Base-by-base conservation (phyloP, 2,113 vertebrate species). In the Rhea pennata region DNA sequence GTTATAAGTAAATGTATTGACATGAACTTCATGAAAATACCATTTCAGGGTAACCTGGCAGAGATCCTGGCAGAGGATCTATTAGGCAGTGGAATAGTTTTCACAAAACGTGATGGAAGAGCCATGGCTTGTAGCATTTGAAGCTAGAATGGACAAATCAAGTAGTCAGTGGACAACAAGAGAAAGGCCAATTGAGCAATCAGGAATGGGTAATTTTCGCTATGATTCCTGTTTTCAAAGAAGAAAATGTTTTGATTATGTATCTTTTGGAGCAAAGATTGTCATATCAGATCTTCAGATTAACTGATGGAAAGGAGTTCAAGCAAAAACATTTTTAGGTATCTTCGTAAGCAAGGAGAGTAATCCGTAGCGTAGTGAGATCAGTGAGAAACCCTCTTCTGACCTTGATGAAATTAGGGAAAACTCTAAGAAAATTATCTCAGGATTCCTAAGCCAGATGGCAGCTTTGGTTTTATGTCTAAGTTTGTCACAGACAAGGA, bases 21-120 rank as follows among this genome's bases (percentile, higher is more conserved):
- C 81, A 94, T 71, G 59, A 96, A 95, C 93, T 87, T 89, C 85
- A 92, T 71, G 84, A 91, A 95, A 95, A 94, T 71, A 93, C 48
- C 61, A 94, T 61, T 87, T 95, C 33, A 85, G 74, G 4, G 8
- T 80, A 89, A 96, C 58, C 79, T 86, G 51, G 26, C 79, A 93
- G 42, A 90, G 42, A 73, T 33, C n/a, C 29, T 71, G 31, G 48
- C 44, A 87, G 48, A 61, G 59, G 74, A 82, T 91, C 92, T 87
- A 87, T 83, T 56, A 91, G 40, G 19, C 59, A 83, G 24, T 33
- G 31, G 64, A 80, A 92, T 44, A 54, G 50, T 21, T 59, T 80
- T 62, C 59, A 76, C 54, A 85, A 85, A 87, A 91, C 53, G 16
- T 15, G 40, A 64, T 62, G 39, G 59, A 91, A 94, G 39, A 4